Base-by-base conservation (phyloP, 2,888 invertebrate genomes). In the Leucania comma region DNA sequence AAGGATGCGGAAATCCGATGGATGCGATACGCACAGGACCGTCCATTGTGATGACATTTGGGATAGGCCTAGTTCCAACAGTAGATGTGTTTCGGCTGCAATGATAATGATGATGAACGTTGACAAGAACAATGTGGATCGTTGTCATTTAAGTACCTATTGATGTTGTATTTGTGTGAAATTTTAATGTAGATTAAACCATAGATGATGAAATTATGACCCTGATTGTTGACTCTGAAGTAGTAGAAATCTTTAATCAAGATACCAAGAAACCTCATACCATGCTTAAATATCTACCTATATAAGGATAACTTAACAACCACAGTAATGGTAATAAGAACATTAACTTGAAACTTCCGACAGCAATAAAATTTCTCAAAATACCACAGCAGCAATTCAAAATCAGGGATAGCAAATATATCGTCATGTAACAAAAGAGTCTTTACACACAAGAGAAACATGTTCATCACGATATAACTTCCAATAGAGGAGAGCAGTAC, bases 391-490 rank as follows among this genome's bases (percentile, higher is more conserved):
- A 67, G 61, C 63, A 63, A 72, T 76, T 66, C 57, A 60, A 77
- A 80, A 68, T 77, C 63, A 58, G 35, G 62, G 59, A 80, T 75
- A 75, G 64, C 70, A 66, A 65, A 70, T 68, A 66, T 72, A 72
- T 69, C 48, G 70, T 61, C 59, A 66, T 48, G 29, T 75, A 78
- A 78, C 75, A 81, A 75, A 80, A 78, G 72, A 72, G 68, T 81
- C 78, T 67, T 73, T 58, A 81, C 71, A 64, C 74, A 75, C 72
- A 77, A 62, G 58, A 72, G 83, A 80, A 85, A 87, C 79, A 82
- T 82, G 83, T 87, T 83, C 84, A 88, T 87, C 85, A 80, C 77
- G 81, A 85, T 82, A 81, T 72, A 56, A 61, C 75, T 70, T 57
- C 63, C 68, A 83, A 81, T 83, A 80, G 75, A 78, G 73, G 63